Evolutionary conservation across 2,113 vertebrate genomes (phyloP), one percentile per base, ranked within the genome.

Genomic region (Xiphophorus hellerii): DNA sequence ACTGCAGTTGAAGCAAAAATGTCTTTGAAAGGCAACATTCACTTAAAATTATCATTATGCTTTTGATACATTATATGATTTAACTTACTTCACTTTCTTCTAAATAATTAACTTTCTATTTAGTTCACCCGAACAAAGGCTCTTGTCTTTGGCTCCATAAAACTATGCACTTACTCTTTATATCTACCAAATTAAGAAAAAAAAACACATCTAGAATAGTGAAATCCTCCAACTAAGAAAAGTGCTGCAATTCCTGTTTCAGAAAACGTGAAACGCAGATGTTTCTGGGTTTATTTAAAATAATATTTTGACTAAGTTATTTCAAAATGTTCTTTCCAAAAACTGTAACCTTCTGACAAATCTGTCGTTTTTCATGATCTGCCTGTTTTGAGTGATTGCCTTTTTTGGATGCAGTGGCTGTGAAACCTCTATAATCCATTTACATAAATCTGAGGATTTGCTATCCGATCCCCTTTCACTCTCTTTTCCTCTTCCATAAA

Each of bases 381-480:
- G 4, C 31, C 54, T 77, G 79, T 84, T 82, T 79, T 81, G 25
- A 80, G 71, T 63, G 67, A 66, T 69, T 35, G 0, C 60, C 61
- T 82, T 80, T 88, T 85, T 80, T 81, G 80, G 76, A 62, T n/a
- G 73, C 73, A 78, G 62, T 8, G 64, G 66, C 65, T 64, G 83
- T 64, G 44, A 84, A 68, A 83, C 62, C 82, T 74, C 71, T 12
- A 72, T 84, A 89, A 91, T 87, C 89, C 82, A 79, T 80, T 80
- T 73, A 74, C 82, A 84, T 76, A 44, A 74, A 84, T 79, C 64
- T 64, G 86, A 79, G 90, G 83, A 89, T 86, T 89, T 88, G 82
- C 84, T 79, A 88, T 78, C 85, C 66, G 82, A 90, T 92, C 85
- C 73, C 48, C 69, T 84, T 78, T 89, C 80, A 71, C 71, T 84